Conservation (phyloP, 1,140 invertebrate species). For the Drosophila leontia region DNA sequence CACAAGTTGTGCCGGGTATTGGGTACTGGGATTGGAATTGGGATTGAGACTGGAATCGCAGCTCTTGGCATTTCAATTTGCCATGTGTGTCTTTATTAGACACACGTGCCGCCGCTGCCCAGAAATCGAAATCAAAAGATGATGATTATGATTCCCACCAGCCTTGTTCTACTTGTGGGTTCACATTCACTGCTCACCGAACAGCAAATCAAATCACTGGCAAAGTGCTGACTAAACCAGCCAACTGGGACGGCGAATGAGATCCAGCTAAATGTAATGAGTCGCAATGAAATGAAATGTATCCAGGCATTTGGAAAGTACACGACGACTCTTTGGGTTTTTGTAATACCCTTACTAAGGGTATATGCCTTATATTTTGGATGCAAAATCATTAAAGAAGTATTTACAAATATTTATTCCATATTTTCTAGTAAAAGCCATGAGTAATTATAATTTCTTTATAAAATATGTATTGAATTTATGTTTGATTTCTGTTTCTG, state of each 20-base stretch:
- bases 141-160: constrained; percentile 1
- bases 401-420: background rate
- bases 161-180: constrained; percentile 53
- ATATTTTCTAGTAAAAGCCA: background rate
- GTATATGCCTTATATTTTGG: background rate
- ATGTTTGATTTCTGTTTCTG: too few relatives aligned
- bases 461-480: background rate
- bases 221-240: constrained; percentile 62
- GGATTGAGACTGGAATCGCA: background rate
- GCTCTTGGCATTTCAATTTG: constrained; percentile 22
- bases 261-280: constrained; percentile 51
- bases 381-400: background rate
- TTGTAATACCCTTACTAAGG: constrained; percentile 11
- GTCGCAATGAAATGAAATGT: constrained; percentile 70
- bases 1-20: constrained; percentile 50
- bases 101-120: constrained; percentile 43
- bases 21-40: background rate
- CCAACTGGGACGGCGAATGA: constrained; percentile 57
- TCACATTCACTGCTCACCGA: constrained; percentile 21
- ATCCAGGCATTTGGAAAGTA: constrained; percentile 67
- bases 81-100: constrained; percentile 37
- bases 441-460: too few relatives aligned
- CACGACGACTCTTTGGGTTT: constrained; percentile 27
- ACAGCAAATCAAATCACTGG: constrained; percentile 45
- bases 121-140: constrained; percentile 20